phyloP scores from a whole-genome alignment of 2,113 vertebrate species.

The Podilymbus podiceps region DNA sequence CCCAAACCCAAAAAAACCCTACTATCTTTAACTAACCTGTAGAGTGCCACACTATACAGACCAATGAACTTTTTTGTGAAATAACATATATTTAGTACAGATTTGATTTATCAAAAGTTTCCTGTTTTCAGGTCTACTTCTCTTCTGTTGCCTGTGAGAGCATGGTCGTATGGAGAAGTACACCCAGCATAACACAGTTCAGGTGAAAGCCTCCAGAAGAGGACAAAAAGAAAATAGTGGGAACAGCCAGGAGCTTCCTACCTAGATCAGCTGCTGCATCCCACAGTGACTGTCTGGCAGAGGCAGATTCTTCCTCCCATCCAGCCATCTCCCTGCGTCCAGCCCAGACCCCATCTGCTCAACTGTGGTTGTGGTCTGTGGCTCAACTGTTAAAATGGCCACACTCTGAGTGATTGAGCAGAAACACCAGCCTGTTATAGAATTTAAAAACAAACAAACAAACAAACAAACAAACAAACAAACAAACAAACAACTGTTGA shows the following conservation, averaged over 20 bases:
- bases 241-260: background rate
- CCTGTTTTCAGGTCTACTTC: background rate
- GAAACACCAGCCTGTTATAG: background rate
- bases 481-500: background rate
- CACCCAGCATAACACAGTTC: background rate
- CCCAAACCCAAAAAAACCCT: background rate
- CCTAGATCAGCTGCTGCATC: background rate
- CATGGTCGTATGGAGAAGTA: background rate
- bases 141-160: background rate
- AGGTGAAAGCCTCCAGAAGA: background rate
- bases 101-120: background rate
- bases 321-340: accelerated
- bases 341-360: background rate
- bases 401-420: background rate
- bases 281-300: background rate
- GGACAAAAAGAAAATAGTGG: background rate
- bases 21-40: background rate
- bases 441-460: background rate
- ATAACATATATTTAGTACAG: background rate
- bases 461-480: background rate
- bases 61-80: background rate
- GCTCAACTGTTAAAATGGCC: background rate
- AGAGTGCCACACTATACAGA: background rate
- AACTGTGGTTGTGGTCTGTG: too few relatives aligned
- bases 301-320: background rate